phyloP scores from a whole-genome alignment of 1,140 invertebrate species.

The Drosophila ogumai region DNA sequence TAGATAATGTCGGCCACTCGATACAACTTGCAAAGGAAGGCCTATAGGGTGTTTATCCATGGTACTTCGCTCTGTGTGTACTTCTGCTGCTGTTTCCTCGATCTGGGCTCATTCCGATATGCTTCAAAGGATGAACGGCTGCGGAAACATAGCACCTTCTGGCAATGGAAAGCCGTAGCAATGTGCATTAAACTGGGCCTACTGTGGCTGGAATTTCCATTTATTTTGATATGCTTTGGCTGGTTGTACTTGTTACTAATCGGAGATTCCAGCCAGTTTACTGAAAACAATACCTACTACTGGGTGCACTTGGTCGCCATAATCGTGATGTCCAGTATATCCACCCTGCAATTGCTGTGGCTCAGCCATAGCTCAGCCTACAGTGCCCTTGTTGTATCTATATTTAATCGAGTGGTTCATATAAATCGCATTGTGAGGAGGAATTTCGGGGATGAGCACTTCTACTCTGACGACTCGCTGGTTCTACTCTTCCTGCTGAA shows the following conservation, averaged over 20 bases:
- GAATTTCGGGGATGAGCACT: neutral
- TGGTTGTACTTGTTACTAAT: neutral
- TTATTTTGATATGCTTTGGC: too few relatives aligned
- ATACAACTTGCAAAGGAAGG: neutral
- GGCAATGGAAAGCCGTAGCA: constrained; percentile 13
- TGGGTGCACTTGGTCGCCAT: neutral
- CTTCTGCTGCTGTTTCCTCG: constrained; percentile 12
- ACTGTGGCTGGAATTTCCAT: constrained; percentile 17
- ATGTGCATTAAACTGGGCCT: constrained; percentile 1
- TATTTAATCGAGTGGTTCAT: constrained; percentile 9
- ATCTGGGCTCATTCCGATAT: constrained; percentile 34
- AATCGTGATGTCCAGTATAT: constrained; percentile 1
- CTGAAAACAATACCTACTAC: constrained; percentile 27
- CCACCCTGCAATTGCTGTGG: constrained; percentile 7
- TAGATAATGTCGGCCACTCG: constrained; percentile 6
- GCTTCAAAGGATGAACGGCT: neutral
- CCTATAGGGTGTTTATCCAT: neutral
- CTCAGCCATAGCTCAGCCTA: constrained; percentile 10
- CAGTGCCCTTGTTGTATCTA: neutral
- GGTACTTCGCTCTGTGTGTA: neutral
- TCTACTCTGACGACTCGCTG: constrained; percentile 6
- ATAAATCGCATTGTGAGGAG: constrained; percentile 6
- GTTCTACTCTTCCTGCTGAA: constrained; percentile 22
- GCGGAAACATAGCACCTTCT: constrained; percentile 5
- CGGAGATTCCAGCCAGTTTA: neutral